These are phyloP conservation scores for Drosophila incognita DNA, from an alignment of 2,888 invertebrate species.

Conservation along the genomic window DNA sequence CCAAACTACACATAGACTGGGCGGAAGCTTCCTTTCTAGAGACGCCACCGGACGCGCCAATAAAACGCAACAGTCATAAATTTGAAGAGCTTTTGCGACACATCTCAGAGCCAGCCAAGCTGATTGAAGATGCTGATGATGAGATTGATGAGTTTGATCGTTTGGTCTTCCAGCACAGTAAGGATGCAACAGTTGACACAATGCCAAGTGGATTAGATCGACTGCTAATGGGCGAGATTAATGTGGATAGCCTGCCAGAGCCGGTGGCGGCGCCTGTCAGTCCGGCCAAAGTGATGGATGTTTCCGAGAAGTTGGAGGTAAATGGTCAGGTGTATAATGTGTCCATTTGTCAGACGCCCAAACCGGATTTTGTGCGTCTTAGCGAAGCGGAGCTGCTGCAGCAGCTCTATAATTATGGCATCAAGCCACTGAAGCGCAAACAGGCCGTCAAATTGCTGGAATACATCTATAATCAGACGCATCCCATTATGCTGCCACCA, in stretches of 20 bases:
- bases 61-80: conserved; percentile 69
- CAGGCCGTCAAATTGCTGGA: conserved; percentile 88
- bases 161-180: conserved; percentile 59
- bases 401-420: conserved; percentile 88
- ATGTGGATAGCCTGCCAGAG: conserved; percentile 27
- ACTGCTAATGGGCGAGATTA: conserved; percentile 75
- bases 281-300: background rate
- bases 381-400: conserved; percentile 86
- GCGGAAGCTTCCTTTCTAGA: conserved; percentile 78
- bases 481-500: conserved; percentile 86
- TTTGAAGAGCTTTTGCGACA: conserved; percentile 62
- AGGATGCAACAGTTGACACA: conserved; percentile 12
- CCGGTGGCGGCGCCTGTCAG: background rate
- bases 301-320: conserved; percentile 63
- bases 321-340: conserved; percentile 80
- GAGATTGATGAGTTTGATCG: conserved; percentile 82
- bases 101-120: conserved; percentile 9
- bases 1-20: conserved; percentile 58
- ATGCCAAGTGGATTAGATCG: conserved; percentile 78
- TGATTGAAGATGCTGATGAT: conserved; percentile 48
- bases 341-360: conserved; percentile 87
- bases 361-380: conserved; percentile 87
- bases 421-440: conserved; percentile 89
- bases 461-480: conserved; percentile 89
- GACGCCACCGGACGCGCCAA: conserved; percentile 57